These are phyloP conservation scores for Drepanosiphum platanoidis DNA, from an alignment of 2,888 invertebrate genomes.

Conservation along the genomic window DNA sequence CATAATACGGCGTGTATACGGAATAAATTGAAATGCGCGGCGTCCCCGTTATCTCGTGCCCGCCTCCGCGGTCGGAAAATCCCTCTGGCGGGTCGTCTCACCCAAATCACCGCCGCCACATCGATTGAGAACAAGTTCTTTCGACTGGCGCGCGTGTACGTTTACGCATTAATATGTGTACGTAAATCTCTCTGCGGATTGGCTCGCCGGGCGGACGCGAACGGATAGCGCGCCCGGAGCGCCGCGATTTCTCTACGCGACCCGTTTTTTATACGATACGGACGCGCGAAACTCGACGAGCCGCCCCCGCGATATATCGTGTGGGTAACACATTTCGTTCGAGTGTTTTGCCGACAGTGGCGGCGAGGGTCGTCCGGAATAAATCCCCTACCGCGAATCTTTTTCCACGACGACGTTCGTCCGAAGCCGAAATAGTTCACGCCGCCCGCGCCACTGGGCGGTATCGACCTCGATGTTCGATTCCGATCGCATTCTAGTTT, in stretches of 20 bases:
- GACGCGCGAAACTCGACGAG: too few relatives aligned
- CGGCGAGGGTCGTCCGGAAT: neutral
- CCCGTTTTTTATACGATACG: neutral
- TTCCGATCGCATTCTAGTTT: too few relatives aligned
- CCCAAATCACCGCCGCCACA: conserved; percentile 21
- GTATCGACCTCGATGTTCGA: too few relatives aligned
- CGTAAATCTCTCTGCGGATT: neutral
- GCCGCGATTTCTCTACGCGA: neutral
- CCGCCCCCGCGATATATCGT: too few relatives aligned
- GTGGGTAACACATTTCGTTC: neutral
- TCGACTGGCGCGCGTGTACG: neutral
- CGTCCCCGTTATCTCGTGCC: neutral
- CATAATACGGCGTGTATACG: too few relatives aligned
- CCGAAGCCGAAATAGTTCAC: too few relatives aligned
- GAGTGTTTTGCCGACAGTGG: neutral
- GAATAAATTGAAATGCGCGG: conserved; percentile 46
- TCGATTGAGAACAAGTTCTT: neutral
- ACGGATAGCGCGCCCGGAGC: neutral
- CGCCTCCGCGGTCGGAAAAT: neutral
- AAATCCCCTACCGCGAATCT: neutral
- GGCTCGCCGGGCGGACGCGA: neutral
- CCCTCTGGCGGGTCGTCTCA: neutral
- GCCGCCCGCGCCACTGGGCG: too few relatives aligned
- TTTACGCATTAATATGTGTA: neutral
- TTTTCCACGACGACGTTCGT: too few relatives aligned